Evolutionary conservation across 2,888 invertebrate species (phyloP), one percentile per base, ranked within the genome.

Genomic region (Ctenicera cuprea): DNA sequence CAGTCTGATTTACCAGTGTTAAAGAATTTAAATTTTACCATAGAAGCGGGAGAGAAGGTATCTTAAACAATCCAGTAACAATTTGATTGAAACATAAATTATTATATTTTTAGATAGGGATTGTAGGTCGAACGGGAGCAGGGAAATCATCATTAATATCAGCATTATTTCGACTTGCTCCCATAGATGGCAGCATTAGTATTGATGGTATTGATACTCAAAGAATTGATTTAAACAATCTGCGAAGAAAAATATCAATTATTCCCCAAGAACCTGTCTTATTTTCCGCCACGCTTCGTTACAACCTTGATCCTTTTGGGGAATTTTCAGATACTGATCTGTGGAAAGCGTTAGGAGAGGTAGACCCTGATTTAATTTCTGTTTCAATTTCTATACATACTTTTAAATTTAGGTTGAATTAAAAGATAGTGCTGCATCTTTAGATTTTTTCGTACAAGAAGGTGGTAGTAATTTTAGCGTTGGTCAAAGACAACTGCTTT

Each of bases 121-220:
- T 95, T 74, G 95, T 95, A 0, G 96, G 96, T 0, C 90, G 96
- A 66, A 96, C 96, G 0, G 96, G 96, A 0, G 96, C 96, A 7
- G 96, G 96, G 33, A 95, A 95, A 85, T 94, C 94, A 0, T 94
- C 95, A 0, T 87, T 95, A 20, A 93, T 95, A 77, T 91, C 94
- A 4, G 94, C 96, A 0, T 87, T 97, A 20, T 97, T 97, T 86
- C 91, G 96, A 4, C 86, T 97, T 78, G 92, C 94, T 0, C 92
- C 93, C 65, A 91, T 94, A 20, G 92, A 92, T 54, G 97, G 97
- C 1, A 85, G 88, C 14, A 91, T 97, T 37, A 86, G 88, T 71
- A 94, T 97, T 62, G 97, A 97, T 83, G 91, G 90, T n/a, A 83
- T 95, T 0, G 90, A 94, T 73, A 93, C 91, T 0, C 90, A 89